phyloP scores from a whole-genome alignment of 1,140 invertebrate species.

The Heliconius hewitsoni region DNA sequence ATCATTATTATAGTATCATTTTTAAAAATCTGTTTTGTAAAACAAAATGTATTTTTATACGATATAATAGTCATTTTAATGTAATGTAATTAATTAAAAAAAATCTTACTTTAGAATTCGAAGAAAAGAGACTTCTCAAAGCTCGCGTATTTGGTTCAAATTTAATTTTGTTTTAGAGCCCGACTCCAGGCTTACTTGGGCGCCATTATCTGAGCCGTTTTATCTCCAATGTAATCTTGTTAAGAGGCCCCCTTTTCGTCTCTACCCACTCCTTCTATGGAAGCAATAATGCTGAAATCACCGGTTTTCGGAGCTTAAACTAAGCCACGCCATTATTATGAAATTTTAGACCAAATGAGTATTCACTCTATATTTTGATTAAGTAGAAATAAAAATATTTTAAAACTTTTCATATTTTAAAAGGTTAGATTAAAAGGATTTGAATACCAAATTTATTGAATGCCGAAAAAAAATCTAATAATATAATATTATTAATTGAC shows the following conservation, averaged over 20 bases:
- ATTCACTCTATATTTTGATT: conserved; percentile 32
- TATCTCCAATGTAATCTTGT: conserved; percentile 80
- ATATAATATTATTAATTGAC: not conserved
- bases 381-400: too few relatives aligned
- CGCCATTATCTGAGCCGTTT: conserved; percentile 76
- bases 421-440: not conserved
- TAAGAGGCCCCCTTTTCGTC: conserved; percentile 63
- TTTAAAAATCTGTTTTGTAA: too few relatives aligned
- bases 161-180: conserved; percentile 77
- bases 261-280: conserved; percentile 40
- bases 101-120: not conserved
- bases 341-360: conserved; percentile 63
- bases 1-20: too few relatives aligned
- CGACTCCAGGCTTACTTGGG: conserved; percentile 62
- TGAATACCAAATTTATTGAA: not conserved
- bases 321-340: conserved; percentile 67
- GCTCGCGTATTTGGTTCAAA: conserved; percentile 52
- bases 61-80: too few relatives aligned
- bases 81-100: too few relatives aligned
- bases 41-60: too few relatives aligned
- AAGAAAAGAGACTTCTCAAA: conserved; percentile 25
- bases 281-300: conserved; percentile 75
- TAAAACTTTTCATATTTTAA: too few relatives aligned
- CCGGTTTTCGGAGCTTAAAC: conserved; percentile 71
- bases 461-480: not conserved